Evolutionary conservation across 1,140 invertebrate genomes (phyloP), one percentile per base, ranked within the genome.

Genomic region (Drosophila pseudoobscura): DNA sequence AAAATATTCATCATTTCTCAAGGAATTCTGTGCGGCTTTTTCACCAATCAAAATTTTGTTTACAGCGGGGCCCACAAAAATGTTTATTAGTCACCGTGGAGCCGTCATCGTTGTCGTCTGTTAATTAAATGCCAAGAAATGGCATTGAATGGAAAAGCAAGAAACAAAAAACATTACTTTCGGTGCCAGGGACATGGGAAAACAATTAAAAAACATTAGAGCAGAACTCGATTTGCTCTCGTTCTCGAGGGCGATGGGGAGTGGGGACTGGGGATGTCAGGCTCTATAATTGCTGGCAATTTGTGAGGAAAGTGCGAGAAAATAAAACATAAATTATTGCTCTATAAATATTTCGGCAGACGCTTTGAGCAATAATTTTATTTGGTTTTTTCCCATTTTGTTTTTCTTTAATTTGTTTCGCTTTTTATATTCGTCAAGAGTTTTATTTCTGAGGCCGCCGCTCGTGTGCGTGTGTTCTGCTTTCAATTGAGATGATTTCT

Each of bases 401-500:
- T 45, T 57, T 31, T 64, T 35, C 22, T 51, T 60, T 43, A 59
- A 56, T 74, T 57, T 66, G 24, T 41, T 49, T 22, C 15, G 15
- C 57, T 45, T 64, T 45, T 46, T 31, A 24, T 35, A 46, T 77
- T 58, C 17, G 43, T 60, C 47, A 68, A 41, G 24, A 49, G 9
- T 41, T 43, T 22, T 17, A 52, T 52, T 51, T 43, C 15, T 43
- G 20, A 20, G 20, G 20, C 20, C 24, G 20, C 20, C 24, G 5
- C 24, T 26, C 24, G n/a, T 2, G 11, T 17, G 8, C 11, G 46
- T 17, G 31, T 17, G 47, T 26, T 35, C 31, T 52, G 31, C 60
- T 66, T 63, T 61, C n/a, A 83, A 83, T 78, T 78, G 69, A 82
- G 77, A 82, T 77, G 77, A 77, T 74, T 82, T 63, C 59, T 73